Evolutionary conservation across 64 coral and sea anemone genomes (phyloP).

Genomic region (Montipora capricornis): DNA sequence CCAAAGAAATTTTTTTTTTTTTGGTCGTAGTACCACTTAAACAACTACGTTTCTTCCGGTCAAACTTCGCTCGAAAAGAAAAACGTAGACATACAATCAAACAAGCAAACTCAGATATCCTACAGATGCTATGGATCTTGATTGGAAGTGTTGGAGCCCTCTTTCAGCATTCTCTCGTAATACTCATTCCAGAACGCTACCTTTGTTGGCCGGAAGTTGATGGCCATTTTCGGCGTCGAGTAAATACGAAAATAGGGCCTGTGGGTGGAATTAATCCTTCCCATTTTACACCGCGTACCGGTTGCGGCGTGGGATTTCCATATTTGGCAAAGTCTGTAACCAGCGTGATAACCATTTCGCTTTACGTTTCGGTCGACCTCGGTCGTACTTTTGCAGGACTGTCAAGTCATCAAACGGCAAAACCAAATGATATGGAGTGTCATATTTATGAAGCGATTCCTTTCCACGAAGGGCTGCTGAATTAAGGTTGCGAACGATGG

Average conservation of each 20-base stretch:
- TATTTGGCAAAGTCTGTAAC: conserved; percentile 84
- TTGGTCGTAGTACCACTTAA: neutral
- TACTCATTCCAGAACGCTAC: conserved; percentile 83
- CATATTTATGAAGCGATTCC: conserved; percentile 71
- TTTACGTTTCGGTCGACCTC: conserved; percentile 77
- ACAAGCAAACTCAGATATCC: neutral
- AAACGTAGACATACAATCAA: neutral
- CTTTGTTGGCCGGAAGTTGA: conserved; percentile 45
- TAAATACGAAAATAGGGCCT: conserved; percentile 41
- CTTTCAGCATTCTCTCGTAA: conserved; percentile 49
- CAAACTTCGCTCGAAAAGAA: neutral
- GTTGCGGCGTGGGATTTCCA: conserved; percentile 67
- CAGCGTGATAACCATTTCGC: conserved; percentile 64
- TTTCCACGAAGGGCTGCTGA: conserved; percentile 55
- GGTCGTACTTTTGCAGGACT: conserved; percentile 56
- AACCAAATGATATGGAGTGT: conserved; percentile 79
- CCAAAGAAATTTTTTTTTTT: no score
- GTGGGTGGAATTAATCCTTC: conserved; percentile 33
- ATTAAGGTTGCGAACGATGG: conserved; percentile 43
- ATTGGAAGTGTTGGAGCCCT: neutral
- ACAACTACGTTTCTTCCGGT: neutral
- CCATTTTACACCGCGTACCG: conserved; percentile 36
- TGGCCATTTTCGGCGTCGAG: conserved; percentile 22
- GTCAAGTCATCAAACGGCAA: conserved; percentile 71
- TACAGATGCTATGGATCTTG: neutral